phyloP scores from a whole-genome alignment of 2,797 vertebrate species.

The Dendrocincla tyrannina region DNA sequence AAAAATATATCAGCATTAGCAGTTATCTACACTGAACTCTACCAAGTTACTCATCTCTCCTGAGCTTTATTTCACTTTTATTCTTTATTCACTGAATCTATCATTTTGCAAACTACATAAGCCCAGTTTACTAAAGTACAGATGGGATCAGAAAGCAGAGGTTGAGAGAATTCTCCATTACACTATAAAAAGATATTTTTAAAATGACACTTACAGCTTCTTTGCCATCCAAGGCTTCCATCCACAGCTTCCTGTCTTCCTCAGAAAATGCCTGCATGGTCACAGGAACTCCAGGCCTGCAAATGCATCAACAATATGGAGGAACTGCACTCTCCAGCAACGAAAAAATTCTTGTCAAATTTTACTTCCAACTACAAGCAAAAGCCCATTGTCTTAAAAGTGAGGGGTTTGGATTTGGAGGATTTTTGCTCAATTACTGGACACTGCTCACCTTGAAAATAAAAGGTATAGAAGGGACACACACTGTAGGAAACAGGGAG shows the following conservation, averaged over 20 bases:
- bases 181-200: not conserved
- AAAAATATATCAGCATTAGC: not conserved
- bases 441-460: not conserved
- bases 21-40: not conserved
- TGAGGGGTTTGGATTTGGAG: not conserved
- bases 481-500: not conserved
- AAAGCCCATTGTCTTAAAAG: not conserved
- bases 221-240: slow-evolving; percentile 96
- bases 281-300: slow-evolving; percentile 87
- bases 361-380: not conserved
- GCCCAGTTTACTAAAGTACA: not conserved
- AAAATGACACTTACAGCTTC: slow-evolving; percentile 85
- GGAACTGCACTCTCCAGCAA: not conserved
- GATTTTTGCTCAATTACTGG: not conserved
- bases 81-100: not conserved
- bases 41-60: not conserved
- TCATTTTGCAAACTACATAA: not conserved
- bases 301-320: not conserved
- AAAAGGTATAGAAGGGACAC: not conserved
- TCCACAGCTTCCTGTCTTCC: slow-evolving; percentile 92
- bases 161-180: not conserved
- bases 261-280: slow-evolving; percentile 94
- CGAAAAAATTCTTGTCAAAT: not conserved
- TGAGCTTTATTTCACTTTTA: not conserved
- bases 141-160: not conserved